A percentile compares a stretch with the other conserved stretches of the same genome.
Evolutionary conservation across 2,113 vertebrate species (phyloP).

Genomic region (Mustela lutreola): DNA sequence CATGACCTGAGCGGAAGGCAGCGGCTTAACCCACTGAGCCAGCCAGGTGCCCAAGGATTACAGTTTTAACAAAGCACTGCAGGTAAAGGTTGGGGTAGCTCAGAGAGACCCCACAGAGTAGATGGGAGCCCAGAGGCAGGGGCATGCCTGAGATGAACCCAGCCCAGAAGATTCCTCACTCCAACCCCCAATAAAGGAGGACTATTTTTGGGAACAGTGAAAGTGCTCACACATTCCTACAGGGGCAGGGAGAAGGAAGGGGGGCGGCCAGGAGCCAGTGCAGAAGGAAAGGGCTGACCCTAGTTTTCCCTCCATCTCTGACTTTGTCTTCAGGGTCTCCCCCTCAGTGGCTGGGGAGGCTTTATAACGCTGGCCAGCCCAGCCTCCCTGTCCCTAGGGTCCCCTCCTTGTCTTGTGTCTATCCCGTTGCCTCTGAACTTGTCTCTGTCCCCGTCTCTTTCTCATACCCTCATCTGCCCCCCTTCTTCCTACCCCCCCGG

Average conservation of each 20-base stretch:
- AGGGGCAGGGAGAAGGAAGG: slow-evolving; percentile 22
- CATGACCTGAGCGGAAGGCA: no score
- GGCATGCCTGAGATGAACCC: slow-evolving; percentile 51
- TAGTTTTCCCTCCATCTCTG: not conserved
- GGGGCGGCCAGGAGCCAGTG: not conserved
- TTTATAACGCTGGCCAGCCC: not conserved
- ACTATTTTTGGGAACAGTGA: slow-evolving; percentile 80
- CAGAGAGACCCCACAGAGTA: not conserved
- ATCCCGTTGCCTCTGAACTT: slow-evolving; percentile 20
- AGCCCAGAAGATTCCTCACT: slow-evolving; percentile 47
- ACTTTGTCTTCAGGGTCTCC: not conserved
- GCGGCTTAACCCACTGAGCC: no score
- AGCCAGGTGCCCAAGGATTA: not conserved
- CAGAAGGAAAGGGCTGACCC: not conserved
- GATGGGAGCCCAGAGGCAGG: not conserved
- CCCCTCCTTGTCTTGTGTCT: not conserved
- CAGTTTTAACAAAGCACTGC: not conserved
- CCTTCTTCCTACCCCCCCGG: not conserved
- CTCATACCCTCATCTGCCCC: not conserved
- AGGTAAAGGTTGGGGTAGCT: not conserved
- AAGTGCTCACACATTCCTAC: slow-evolving; percentile 75
- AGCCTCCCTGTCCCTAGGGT: not conserved
- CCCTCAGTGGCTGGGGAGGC: not conserved
- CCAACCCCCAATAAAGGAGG: slow-evolving; percentile 53
- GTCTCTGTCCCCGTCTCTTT: slow-evolving; percentile 24